These are phyloP conservation scores for Drosophila infuscata DNA, from an alignment of 2,888 invertebrate genomes.

Conservation along the genomic window DNA sequence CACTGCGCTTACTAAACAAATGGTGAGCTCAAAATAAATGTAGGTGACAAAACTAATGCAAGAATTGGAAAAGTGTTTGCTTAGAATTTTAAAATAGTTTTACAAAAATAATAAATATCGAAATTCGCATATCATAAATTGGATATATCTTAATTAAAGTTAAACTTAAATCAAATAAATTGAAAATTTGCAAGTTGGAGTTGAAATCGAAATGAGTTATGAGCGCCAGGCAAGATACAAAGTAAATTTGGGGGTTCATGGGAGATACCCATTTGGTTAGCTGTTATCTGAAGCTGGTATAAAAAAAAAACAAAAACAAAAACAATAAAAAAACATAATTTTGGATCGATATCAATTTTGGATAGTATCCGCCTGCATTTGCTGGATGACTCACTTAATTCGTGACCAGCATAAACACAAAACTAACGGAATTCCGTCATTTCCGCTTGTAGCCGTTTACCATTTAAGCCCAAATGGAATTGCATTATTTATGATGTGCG, in stretches of 20 bases:
- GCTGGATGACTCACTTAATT: slow-evolving; percentile 27
- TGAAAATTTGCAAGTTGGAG: neutral
- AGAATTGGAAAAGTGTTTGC: neutral
- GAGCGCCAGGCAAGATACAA: neutral
- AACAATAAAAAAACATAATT: slow-evolving; percentile 4
- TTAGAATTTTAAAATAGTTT: neutral
- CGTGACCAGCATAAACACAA: slow-evolving; percentile 23
- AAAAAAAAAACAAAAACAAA: neutral
- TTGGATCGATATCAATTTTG: slow-evolving; percentile 44
- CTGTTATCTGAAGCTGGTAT: slow-evolving; percentile 39
- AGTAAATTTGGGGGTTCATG: neutral
- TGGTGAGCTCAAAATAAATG: neutral
- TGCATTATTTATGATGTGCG: slow-evolving; percentile 22
- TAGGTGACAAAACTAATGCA: neutral
- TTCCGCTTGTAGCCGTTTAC: slow-evolving; percentile 40
- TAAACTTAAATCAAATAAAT: neutral
- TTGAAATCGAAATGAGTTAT: neutral
- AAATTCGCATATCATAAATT: neutral
- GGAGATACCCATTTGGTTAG: slow-evolving; percentile 21
- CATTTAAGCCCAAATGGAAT: slow-evolving; percentile 37
- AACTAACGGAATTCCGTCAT: slow-evolving; percentile 22
- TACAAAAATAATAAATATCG: neutral
- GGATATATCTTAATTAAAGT: neutral
- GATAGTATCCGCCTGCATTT: slow-evolving; percentile 14
- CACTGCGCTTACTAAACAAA: neutral